Base-by-base conservation (phyloP, 1,140 invertebrate species). In the Psilanteris sp. region DNA sequence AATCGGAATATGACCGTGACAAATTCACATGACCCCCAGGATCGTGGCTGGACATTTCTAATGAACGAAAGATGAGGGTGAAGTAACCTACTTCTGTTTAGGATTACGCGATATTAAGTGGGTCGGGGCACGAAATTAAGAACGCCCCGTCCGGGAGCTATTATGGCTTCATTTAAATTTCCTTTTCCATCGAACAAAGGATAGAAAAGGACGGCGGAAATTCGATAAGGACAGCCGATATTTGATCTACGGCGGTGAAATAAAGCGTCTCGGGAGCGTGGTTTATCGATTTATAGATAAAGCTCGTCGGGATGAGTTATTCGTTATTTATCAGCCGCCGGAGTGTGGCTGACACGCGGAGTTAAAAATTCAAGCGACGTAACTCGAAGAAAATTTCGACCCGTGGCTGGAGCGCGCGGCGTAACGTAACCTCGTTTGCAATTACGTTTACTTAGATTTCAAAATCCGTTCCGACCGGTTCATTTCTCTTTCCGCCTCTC, bases 211-310 rank as follows among this genome's bases (percentile, higher is more conserved):
- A 37, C 31, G 43, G 27, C 43, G 41, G 55, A 37, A 46, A 46
- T 39, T 61, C 31, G 41, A 46, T 61, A 43, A 43, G 36, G 22
- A 37, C 18, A 22, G 36, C 24, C 24, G 32, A 77, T 76, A 77
- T 83, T 84, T 80, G 74, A 74, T 75, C 79, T 74, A 62, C 64
- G 70, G 55, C 76, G 70, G 74, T 70, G 64, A 68, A 80, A 82
- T 77, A 82, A 84, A 84, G 79, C 77, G 64, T 75, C 71, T 73
- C 70, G 73, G 46, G 59, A 39, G 48, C 57, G 55, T 20, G 41
- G 64, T 57, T 64, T 54, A 75, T 68, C 72, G 72, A 75, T 75
- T 75, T 64, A 75, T 75, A 61, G 72, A 68, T 68, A 44, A 64
- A 62, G 32, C 43, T 32, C 57, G 67, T 2, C 32, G 34, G 59